A percentile compares a stretch with the other conserved stretches of the same genome.
Conservation (phyloP, 53 echinoderm and acorn worm genomes). For the Hippasteria phrygiana region DNA sequence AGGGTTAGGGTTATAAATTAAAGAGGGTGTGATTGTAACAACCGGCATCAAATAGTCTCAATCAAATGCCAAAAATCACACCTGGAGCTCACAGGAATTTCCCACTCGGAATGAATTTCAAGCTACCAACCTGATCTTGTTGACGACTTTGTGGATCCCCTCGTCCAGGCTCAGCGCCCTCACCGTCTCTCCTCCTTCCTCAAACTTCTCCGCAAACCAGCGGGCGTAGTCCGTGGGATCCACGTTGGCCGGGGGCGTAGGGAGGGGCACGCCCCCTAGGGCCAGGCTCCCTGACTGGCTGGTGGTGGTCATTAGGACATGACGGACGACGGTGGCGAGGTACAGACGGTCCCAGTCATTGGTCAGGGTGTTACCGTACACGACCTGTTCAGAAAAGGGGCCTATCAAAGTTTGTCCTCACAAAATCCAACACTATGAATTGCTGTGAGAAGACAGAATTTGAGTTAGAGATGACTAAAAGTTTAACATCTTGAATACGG, state of each 20-base stretch:
- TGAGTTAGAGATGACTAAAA: no score
- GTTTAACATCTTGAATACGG: no score
- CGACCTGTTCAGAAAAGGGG: conserved; percentile 65
- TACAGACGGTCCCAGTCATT: conserved; percentile 83
- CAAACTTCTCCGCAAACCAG: conserved; percentile 88
- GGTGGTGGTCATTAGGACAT: conserved; percentile 76
- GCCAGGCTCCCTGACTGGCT: conserved; percentile 76
- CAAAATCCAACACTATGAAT: background rate
- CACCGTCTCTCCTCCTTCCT: conserved; percentile 67
- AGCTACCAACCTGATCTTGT: conserved; percentile 81
- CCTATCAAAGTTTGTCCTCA: background rate
- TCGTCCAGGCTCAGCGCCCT: conserved; percentile 72
- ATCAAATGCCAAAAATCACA: no score
- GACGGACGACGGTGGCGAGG: conserved; percentile 68
- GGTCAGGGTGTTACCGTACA: conserved; percentile 90
- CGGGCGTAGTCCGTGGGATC: conserved; percentile 81
- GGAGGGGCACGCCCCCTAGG: conserved; percentile 77
- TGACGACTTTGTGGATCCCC: conserved; percentile 74
- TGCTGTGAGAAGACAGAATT: no score
- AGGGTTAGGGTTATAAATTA: no score
- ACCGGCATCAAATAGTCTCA: no score
- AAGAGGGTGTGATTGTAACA: no score
- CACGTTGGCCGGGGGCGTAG: conserved; percentile 95
- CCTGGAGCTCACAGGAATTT: no score
- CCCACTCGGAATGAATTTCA: background rate